Percentiles rank a stretch among this genome's conserved stretches.
Conservation (phyloP, 2,797 vertebrate species). For the Pseudochirops cupreus region DNA sequence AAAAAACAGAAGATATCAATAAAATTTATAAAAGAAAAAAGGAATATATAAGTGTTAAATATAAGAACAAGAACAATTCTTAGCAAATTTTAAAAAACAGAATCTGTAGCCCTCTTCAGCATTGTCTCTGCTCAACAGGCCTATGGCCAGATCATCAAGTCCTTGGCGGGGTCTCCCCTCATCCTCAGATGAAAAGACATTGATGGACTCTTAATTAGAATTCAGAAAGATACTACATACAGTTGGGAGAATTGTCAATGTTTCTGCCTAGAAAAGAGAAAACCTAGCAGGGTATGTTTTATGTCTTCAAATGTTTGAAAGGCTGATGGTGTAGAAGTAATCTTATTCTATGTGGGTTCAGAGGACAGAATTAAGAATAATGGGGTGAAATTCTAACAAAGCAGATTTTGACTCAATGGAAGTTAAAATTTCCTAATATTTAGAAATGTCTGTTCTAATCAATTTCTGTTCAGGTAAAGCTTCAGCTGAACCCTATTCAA, state of each 20-base stretch:
- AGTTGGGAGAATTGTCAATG: background rate
- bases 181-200: background rate
- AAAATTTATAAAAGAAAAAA: background rate
- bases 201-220: background rate
- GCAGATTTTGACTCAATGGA: background rate
- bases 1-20: background rate
- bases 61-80: background rate
- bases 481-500: background rate
- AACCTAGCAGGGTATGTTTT: background rate
- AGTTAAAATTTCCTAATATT: background rate
- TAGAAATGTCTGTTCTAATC: background rate
- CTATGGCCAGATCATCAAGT: background rate
- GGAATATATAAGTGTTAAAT: background rate
- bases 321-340: background rate
- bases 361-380: background rate
- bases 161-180: background rate
- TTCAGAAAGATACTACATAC: background rate
- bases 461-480: background rate
- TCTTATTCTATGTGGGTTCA: background rate
- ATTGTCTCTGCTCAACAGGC: background rate
- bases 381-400: background rate
- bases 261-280: background rate
- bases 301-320: background rate
- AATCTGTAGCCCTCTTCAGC: background rate
- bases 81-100: background rate